Evolutionary conservation across 2,113 vertebrate genomes (phyloP), one percentile per base, ranked within the genome.

Genomic region (Gavia stellata): DNA sequence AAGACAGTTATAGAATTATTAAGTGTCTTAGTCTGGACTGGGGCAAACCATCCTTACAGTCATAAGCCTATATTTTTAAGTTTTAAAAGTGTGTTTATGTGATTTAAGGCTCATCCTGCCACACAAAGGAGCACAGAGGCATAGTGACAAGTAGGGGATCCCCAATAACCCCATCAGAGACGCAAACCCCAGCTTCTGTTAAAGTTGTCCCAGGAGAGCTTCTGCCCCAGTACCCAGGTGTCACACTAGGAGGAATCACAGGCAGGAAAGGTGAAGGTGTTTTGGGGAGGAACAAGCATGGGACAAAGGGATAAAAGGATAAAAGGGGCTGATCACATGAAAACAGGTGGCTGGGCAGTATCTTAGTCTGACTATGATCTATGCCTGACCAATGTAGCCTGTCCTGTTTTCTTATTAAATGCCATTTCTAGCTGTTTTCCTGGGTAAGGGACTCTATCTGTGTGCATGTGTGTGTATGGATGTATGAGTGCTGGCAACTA

Each of bases 141-240:
- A 55, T 25, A 34, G 8, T 45, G n/a, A 67, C 0, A 10, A 66
- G 2, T 40, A 5, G 2, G 6, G 12, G 6, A 75, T 71, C 7
- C 3, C 10, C 1, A 53, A 3, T 7, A 86, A 73, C 7, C 8
- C 34, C 23, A 33, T 53, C 52, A 67, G 38, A 58, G 25, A 53
- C 4, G 18, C 1, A 1, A n/a, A 5, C 13, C 55, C 14, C 38
- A 86, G 10, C 4, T 67, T 16, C 31, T 62, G 6, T 52, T 44
- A 62, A 28, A 34, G 3, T 52, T 82, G 16, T 26, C 18, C 20
- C 52, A 62, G 61, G 26, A 89, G 1, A 75, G 0, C 26, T 17
- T 70, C 61, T 86, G n/a, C 6, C 25, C 16, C 11, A 33, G 5
- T 28, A 9, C 33, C 25, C 23, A 47, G 15, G 4, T 56, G 9